A percentile compares a stretch with the other conserved stretches of the same genome.
Conservation (phyloP, 2,888 invertebrate species). For the Hypomecis punctinalis region DNA sequence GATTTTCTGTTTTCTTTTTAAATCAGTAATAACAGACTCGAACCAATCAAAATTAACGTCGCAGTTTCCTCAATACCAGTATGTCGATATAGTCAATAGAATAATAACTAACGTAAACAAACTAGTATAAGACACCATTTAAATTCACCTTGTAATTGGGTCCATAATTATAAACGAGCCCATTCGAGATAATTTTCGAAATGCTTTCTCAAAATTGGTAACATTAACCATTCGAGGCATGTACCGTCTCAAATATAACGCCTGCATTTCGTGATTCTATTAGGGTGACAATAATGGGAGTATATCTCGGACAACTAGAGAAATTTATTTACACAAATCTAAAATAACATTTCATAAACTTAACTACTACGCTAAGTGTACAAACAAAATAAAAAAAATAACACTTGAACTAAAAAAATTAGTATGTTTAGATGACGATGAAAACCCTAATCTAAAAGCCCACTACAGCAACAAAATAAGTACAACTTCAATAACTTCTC, state of each 20-base stretch:
- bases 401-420: too few relatives aligned
- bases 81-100: conserved; percentile 13
- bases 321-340: too few relatives aligned
- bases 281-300: conserved; percentile 4
- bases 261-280: conserved; percentile 22
- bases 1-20: too few relatives aligned
- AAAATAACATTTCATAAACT: too few relatives aligned
- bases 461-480: too few relatives aligned
- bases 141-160: conserved; percentile 15
- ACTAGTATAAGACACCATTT: conserved; percentile 9
- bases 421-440: too few relatives aligned
- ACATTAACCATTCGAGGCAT: conserved; percentile 26
- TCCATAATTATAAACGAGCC: conserved; percentile 14
- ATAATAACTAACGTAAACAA: conserved; percentile 14
- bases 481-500: too few relatives aligned
- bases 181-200: conserved; percentile 19
- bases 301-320: too few relatives aligned
- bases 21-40: too few relatives aligned
- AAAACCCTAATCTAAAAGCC: too few relatives aligned
- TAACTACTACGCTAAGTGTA: too few relatives aligned
- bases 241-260: conserved; percentile 24
- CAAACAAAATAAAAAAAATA: too few relatives aligned
- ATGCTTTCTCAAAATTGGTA: conserved; percentile 31
- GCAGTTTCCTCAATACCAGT: background rate
- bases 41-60: background rate